phyloP scores from a whole-genome alignment of 1,140 invertebrate genomes.

The Pristionchus pacificus region DNA sequence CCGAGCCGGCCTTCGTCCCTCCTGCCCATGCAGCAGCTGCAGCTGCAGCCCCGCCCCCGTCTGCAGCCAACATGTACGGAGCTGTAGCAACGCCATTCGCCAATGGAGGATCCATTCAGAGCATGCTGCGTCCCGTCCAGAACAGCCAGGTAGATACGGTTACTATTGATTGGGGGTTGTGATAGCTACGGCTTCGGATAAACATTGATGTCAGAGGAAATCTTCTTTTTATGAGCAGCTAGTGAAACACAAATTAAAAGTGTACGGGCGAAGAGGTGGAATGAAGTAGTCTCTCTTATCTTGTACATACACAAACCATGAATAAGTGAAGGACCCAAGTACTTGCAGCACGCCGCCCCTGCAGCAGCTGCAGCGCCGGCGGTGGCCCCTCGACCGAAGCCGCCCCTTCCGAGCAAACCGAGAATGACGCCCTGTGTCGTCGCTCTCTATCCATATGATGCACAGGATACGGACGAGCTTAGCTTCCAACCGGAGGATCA shows the following conservation, averaged over 20 bases:
- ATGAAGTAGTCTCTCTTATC: too few relatives aligned
- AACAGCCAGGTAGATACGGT: background rate
- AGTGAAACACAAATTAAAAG: too few relatives aligned
- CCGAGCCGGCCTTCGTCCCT: too few relatives aligned
- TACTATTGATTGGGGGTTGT: background rate
- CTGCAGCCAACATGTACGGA: background rate
- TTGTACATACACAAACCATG: too few relatives aligned
- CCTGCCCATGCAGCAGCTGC: too few relatives aligned
- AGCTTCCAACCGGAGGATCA: slow-evolving; percentile 67
- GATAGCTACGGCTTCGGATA: background rate
- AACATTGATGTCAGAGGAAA: too few relatives aligned
- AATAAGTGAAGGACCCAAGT: too few relatives aligned
- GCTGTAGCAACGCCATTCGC: background rate
- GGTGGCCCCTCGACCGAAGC: slow-evolving; percentile 58
- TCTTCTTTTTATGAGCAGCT: too few relatives aligned
- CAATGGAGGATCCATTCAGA: background rate
- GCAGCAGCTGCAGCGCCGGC: slow-evolving; percentile 35
- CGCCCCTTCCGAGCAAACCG: slow-evolving; percentile 59
- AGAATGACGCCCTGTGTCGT: slow-evolving; percentile 63
- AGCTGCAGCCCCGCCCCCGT: too few relatives aligned
- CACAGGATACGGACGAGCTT: slow-evolving; percentile 70
- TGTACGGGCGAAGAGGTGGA: too few relatives aligned
- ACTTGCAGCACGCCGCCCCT: background rate
- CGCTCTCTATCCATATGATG: slow-evolving; percentile 69
- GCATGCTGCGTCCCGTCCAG: background rate